These are phyloP conservation scores for Prolemur simus DNA, from an alignment of 2,113 vertebrate species.

Conservation along the genomic window DNA sequence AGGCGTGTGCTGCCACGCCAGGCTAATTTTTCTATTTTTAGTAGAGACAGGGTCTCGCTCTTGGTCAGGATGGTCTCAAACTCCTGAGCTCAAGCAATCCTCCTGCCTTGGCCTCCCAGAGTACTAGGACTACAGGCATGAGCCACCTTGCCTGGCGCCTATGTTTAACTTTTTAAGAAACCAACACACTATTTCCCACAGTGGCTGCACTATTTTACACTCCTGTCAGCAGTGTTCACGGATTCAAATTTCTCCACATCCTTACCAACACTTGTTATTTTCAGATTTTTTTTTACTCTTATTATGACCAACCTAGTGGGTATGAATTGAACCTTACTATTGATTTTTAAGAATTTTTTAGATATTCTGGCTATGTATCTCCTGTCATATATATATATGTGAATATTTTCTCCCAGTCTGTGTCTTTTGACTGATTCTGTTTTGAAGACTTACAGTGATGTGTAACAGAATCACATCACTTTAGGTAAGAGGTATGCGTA, in stretches of 20 bases:
- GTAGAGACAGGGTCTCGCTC: too few relatives aligned
- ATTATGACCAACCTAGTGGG: not conserved
- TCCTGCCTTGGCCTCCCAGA: too few relatives aligned
- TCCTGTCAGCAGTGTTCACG: not conserved
- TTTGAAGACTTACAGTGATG: not conserved
- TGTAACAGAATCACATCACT: not conserved
- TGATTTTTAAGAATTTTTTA: not conserved
- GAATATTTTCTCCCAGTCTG: not conserved
- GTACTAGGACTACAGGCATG: too few relatives aligned
- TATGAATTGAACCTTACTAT: not conserved
- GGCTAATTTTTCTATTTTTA: too few relatives aligned
- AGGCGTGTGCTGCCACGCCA: too few relatives aligned
- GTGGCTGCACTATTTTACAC: not conserved
- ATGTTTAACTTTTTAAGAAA: not conserved
- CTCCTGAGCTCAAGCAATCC: too few relatives aligned
- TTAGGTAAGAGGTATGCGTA: not conserved
- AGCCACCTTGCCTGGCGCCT: too few relatives aligned
- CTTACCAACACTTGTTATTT: not conserved
- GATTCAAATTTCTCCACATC: not conserved
- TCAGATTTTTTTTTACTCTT: not conserved
- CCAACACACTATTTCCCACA: not conserved
- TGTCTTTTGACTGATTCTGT: not conserved
- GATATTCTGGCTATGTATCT: not conserved
- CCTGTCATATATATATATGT: not conserved
- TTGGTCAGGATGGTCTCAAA: too few relatives aligned